A percentile compares a stretch with the other conserved stretches of the same genome.
Evolutionary conservation across 2,888 invertebrate species (phyloP).

Genomic region (Scaptomyza caliginosa): DNA sequence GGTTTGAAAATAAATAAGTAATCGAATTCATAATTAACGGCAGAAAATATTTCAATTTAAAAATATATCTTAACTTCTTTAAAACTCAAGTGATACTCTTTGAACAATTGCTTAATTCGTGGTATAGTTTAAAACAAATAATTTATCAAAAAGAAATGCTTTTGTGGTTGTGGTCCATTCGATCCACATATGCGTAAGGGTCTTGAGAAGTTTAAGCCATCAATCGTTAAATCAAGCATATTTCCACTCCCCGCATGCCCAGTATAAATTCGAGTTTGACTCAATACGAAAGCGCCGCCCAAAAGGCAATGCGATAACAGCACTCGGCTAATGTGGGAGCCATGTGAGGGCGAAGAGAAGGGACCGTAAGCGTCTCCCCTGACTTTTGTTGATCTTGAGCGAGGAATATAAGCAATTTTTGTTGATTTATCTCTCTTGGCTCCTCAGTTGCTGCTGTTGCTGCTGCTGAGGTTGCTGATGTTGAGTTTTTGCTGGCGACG

Average conservation of each 20-base stretch:
- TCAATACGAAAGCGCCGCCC: constrained; percentile 44
- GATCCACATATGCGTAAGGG: too few species aligned
- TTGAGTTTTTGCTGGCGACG: background rate
- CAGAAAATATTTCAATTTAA: too few species aligned
- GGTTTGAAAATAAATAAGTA: constrained; percentile 30
- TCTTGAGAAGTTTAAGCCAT: too few species aligned
- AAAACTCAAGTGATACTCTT: too few species aligned
- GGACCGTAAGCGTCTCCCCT: constrained; percentile 19
- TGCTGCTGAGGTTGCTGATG: constrained; percentile 6
- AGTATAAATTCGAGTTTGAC: constrained; percentile 28
- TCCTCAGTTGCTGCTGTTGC: constrained; percentile 29
- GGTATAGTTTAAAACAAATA: too few species aligned
- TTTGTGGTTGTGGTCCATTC: too few species aligned
- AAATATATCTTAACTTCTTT: too few species aligned
- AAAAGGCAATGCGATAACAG: constrained; percentile 19
- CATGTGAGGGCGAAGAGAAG: background rate
- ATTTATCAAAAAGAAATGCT: too few species aligned
- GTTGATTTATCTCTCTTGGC: constrained; percentile 73
- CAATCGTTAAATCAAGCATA: too few species aligned
- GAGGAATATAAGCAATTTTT: constrained; percentile 60
- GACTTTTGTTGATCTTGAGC: constrained; percentile 70
- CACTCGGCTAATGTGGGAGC: constrained; percentile 9
- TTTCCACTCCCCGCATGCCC: too few species aligned
- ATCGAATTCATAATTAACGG: background rate
- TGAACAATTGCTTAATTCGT: too few species aligned